These are phyloP conservation scores for Oikopleura vanhoeffeni DNA, from an alignment of 23 tunicate species.

Conservation along the genomic window DNA sequence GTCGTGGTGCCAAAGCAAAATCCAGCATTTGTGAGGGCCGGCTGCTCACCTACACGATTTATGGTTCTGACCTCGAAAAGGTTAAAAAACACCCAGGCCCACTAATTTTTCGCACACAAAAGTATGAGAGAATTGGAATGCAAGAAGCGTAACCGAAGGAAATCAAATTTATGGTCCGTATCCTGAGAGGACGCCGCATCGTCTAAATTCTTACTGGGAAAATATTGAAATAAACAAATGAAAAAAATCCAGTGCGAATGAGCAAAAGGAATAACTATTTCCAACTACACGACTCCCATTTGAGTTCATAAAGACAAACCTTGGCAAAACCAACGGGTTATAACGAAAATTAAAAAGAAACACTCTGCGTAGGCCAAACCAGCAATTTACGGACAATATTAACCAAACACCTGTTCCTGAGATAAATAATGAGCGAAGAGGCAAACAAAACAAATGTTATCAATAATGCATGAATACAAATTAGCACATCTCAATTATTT, in stretches of 20 bases:
- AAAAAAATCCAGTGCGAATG: not conserved
- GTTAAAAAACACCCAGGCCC: slow-evolving; percentile 66
- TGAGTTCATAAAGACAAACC: no score
- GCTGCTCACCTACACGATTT: slow-evolving; percentile 94
- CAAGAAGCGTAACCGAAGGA: slow-evolving; percentile 44
- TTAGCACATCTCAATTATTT: no score
- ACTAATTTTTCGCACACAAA: slow-evolving; percentile 86
- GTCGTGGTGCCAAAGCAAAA: slow-evolving; percentile 94
- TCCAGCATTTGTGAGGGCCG: slow-evolving; percentile 97
- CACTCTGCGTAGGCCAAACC: no score
- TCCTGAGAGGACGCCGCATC: slow-evolving; percentile 52
- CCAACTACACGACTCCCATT: no score
- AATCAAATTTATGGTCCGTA: slow-evolving; percentile 69
- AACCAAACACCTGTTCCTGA: no score
- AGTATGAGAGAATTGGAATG: slow-evolving; percentile 63
- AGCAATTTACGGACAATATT: no score
- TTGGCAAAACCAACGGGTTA: no score
- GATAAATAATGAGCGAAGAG: no score
- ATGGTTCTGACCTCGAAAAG: slow-evolving; percentile 43
- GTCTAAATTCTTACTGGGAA: slow-evolving; percentile 63
- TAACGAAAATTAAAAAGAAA: no score
- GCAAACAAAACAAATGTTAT: no score
- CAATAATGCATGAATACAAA: no score
- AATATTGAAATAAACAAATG: slow-evolving; percentile 35
- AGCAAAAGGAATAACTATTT: not conserved